Evolutionary conservation across 2,888 invertebrate genomes (phyloP).

Genomic region (Aplocera efformata): DNA sequence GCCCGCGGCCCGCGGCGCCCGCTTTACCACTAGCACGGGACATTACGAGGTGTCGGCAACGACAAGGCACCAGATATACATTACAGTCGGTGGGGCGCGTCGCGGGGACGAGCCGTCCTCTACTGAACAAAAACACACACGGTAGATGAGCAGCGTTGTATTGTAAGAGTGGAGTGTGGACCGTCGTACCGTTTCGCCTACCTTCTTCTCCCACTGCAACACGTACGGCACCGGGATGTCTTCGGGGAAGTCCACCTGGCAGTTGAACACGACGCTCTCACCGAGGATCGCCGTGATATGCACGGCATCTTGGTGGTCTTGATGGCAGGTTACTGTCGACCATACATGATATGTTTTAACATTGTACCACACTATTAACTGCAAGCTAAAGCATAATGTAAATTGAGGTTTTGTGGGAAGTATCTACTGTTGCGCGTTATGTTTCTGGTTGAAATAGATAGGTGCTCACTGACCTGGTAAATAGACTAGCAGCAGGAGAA

Average conservation of each 20-base stretch:
- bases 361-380: neutral
- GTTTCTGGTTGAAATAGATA: no score
- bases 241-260: slow-evolving; percentile 98
- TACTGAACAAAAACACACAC: slow-evolving; percentile 81
- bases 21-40: slow-evolving; percentile 67
- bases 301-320: slow-evolving; percentile 95
- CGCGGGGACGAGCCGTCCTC: slow-evolving; percentile 74
- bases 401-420: no score
- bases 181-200: slow-evolving; percentile 97
- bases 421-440: no score
- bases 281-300: slow-evolving; percentile 98
- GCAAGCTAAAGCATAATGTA: no score
- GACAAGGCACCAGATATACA: slow-evolving; percentile 67
- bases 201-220: slow-evolving; percentile 99
- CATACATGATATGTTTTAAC: slow-evolving; percentile 3
- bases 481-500: slow-evolving; percentile 76
- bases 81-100: slow-evolving; percentile 75
- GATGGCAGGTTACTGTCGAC: slow-evolving; percentile 85
- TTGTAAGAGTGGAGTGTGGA: slow-evolving; percentile 78
- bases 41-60: slow-evolving; percentile 60
- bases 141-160: slow-evolving; percentile 79
- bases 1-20: slow-evolving; percentile 65
- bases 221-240: slow-evolving; percentile 98
- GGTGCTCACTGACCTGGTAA: slow-evolving; percentile 58
- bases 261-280: slow-evolving; percentile 98